Evolutionary conservation across 2,888 invertebrate species (phyloP), one percentile per base, ranked within the genome.

Genomic region (Acholoe squamosa): DNA sequence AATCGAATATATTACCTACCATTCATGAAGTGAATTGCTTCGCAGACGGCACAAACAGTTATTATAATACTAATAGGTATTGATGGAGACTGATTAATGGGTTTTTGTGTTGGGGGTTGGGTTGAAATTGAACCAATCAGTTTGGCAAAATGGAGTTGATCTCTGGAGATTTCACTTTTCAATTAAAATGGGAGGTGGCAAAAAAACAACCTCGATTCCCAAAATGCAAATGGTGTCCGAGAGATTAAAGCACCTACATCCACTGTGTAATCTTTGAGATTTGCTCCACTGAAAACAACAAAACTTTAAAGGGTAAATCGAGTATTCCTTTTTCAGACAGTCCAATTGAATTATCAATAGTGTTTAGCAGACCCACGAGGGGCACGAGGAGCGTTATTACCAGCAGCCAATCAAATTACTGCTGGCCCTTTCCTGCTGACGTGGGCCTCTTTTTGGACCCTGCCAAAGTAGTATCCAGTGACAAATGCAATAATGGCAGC

Each of bases 401-500:
- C 71, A 61, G 7, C 71, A 71, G 71, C 71, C 71, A 71, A 71
- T 71, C 71, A 71, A 16, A 71, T 71, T 71, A 71, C 71, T 16
- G 71, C 71, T 71, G 71, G 71, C 71, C 28, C 14, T 25, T 71
- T 5, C 28, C 28, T 71, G 71, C 71, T 28, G 71, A 28, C 71
- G 71, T 25, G 28, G 28, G 71, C 71, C 31, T 71, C 28, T 22
- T 71, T 71, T 71, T 28, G 25, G 71, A 10, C 5, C 43, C 28
- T 28, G 14, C n/a, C 71, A 71, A 71, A 71, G 25, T n/a, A 71
- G 71, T 71, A 71, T 71, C 71, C 71, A 28, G 25, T 71, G 71
- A 28, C 71, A 71, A 71, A 71, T 71, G 71, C 31, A 71, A 71
- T 71, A 71, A 71, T 71, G 71, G 71, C 71, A 25, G 71, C 71